These are phyloP conservation scores for Neotoma lepida DNA, from an alignment of 2,113 vertebrate species.

Conservation along the genomic window DNA sequence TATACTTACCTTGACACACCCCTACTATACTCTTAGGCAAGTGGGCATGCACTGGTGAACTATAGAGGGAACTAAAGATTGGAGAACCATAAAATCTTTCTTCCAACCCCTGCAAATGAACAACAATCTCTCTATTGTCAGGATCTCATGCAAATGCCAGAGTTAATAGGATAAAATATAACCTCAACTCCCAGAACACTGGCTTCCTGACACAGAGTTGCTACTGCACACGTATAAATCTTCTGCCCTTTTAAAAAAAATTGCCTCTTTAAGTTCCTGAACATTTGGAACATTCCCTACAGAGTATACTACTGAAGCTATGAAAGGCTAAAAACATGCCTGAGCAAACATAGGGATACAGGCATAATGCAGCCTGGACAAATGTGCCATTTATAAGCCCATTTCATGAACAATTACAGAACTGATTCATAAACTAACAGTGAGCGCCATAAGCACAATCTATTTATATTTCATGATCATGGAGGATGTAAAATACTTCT, in stretches of 20 bases:
- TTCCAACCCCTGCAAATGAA: neutral
- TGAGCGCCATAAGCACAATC: neutral
- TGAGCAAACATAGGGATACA: too few relatives aligned
- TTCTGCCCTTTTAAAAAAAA: neutral
- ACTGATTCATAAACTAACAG: neutral
- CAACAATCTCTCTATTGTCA: fast-evolving
- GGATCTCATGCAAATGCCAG: neutral
- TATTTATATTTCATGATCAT: neutral
- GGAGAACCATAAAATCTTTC: neutral
- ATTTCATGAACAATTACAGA: neutral
- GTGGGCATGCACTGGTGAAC: neutral
- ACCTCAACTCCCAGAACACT: neutral
- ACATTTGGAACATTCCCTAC: neutral
- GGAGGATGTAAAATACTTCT: neutral
- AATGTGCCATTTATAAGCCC: neutral
- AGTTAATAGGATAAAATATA: neutral
- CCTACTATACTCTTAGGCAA: neutral
- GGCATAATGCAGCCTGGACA: neutral
- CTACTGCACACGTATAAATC: neutral
- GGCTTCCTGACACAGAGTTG: neutral
- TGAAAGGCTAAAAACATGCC: neutral
- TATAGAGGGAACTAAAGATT: neutral
- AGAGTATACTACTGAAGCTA: neutral
- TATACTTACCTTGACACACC: neutral
- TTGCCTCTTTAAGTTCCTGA: neutral